A percentile compares a stretch with the other conserved stretches of the same genome.
phyloP scores from a whole-genome alignment of 2,113 vertebrate genomes.

The Hystrix brachyura region DNA sequence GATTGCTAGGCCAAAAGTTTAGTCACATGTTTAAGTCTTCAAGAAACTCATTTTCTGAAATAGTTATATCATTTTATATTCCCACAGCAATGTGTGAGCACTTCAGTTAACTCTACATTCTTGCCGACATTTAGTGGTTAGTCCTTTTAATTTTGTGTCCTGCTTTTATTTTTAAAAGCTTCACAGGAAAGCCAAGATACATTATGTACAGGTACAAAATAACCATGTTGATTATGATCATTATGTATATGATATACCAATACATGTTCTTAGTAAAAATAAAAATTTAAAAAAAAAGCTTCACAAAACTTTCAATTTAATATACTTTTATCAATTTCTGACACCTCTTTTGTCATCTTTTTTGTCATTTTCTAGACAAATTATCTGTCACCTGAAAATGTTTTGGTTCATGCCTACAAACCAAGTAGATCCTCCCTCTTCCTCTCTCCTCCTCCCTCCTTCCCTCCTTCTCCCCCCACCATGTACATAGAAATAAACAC shows the following conservation, averaged over 20 bases:
- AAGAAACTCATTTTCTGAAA: constrained; percentile 36
- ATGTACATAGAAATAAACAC: too few species aligned
- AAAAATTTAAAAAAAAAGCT: not conserved
- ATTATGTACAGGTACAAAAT: too few species aligned
- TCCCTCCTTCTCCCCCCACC: too few species aligned
- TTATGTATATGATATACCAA: too few species aligned
- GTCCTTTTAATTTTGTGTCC: constrained; percentile 25
- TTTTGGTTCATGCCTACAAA: not conserved
- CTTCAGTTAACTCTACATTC: not conserved
- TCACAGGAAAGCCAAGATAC: not conserved
- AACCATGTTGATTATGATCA: too few species aligned
- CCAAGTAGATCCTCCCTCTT: not conserved
- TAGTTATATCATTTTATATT: constrained; percentile 2
- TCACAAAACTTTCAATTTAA: not conserved
- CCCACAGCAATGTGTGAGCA: not conserved
- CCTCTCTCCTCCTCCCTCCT: not conserved
- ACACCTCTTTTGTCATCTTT: not conserved
- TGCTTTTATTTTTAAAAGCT: not conserved
- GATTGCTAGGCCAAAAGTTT: constrained; percentile 14
- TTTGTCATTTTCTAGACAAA: constrained; percentile 29
- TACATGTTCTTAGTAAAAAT: too few species aligned
- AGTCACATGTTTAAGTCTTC: constrained; percentile 14
- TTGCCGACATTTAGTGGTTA: not conserved
- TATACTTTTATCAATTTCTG: not conserved
- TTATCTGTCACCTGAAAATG: constrained; percentile 24